phyloP scores from a whole-genome alignment of 2,113 vertebrate species.

The Candoia aspera region DNA sequence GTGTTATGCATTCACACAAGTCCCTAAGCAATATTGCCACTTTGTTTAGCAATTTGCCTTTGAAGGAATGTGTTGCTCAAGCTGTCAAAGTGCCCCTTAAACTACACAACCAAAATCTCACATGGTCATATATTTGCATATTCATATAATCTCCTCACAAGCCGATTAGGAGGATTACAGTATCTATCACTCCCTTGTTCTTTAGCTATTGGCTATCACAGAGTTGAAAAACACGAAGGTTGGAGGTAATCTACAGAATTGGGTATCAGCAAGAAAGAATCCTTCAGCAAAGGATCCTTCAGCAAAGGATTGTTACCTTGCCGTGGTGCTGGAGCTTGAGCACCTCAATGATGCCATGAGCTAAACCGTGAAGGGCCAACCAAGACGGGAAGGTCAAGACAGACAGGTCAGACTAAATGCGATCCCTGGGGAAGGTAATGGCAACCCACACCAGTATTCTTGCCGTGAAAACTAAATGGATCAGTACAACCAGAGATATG shows the following conservation, averaged over 20 bases:
- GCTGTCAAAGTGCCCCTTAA: background rate
- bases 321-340: too few species aligned
- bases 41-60: background rate
- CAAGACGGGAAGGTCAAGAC: too few species aligned
- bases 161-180: background rate
- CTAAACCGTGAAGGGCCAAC: too few species aligned
- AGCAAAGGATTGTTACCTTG: too few species aligned
- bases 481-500: too few species aligned
- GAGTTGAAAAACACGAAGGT: background rate
- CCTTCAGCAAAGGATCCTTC: too few species aligned
- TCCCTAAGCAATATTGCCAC: background rate
- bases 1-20: background rate
- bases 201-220: background rate
- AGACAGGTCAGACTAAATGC: too few species aligned
- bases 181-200: background rate
- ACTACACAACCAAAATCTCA: background rate
- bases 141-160: background rate
- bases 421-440: too few species aligned
- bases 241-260: background rate
- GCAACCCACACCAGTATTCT: too few species aligned
- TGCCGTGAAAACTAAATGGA: too few species aligned
- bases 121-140: background rate
- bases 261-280: background rate
- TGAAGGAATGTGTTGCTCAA: background rate
- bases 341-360: too few species aligned